phyloP scores from a whole-genome alignment of 2,113 vertebrate species.

The Seriola quinqueradiata region DNA sequence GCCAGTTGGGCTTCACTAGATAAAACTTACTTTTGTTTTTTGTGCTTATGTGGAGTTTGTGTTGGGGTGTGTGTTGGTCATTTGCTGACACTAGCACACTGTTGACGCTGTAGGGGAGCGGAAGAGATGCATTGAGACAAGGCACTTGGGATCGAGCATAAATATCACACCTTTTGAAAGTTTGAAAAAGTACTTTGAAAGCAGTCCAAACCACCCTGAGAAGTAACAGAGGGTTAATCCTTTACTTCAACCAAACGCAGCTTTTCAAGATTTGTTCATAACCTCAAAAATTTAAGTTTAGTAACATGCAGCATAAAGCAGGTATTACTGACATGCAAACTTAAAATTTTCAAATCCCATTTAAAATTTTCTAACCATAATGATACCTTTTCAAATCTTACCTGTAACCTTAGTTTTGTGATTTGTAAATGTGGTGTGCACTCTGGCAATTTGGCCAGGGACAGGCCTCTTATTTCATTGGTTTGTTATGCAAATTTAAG shows the following conservation, averaged over 20 bases:
- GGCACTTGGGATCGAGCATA: too few species aligned
- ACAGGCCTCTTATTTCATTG: neutral
- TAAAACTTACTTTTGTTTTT: too few species aligned
- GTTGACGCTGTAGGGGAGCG: too few species aligned
- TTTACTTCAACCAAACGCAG: neutral
- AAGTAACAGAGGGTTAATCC: conserved; percentile 14
- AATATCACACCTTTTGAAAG: too few species aligned
- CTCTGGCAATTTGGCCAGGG: neutral
- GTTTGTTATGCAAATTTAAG: conserved; percentile 12
- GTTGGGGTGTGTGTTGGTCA: too few species aligned
- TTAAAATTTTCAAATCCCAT: neutral
- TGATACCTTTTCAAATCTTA: neutral
- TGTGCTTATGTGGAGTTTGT: too few species aligned
- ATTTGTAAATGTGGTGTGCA: too few species aligned
- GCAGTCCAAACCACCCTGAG: neutral
- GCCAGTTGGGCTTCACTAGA: too few species aligned
- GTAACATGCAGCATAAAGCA: neutral
- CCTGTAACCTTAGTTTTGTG: neutral
- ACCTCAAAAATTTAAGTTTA: neutral
- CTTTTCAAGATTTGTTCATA: neutral
- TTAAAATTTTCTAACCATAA: neutral
- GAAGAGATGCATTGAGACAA: too few species aligned
- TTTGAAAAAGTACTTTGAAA: neutral
- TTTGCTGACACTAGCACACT: too few species aligned
- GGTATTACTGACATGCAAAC: neutral